Evolutionary conservation across 2,888 invertebrate species (phyloP).

Genomic region (Macaria notata): DNA sequence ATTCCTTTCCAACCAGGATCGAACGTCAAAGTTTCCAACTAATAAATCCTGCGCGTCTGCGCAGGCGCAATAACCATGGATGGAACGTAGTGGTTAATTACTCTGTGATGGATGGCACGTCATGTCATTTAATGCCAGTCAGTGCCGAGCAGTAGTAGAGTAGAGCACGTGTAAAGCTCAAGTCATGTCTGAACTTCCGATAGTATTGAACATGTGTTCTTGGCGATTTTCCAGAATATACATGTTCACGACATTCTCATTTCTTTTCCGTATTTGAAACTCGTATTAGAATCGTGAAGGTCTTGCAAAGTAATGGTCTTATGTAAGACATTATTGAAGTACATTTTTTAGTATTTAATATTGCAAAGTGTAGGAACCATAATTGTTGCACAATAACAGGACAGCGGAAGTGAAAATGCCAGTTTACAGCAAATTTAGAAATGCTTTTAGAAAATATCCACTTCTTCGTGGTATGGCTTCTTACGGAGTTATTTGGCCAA

Average conservation of each 20-base stretch:
- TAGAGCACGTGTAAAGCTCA: background rate
- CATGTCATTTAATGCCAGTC: too few relatives aligned
- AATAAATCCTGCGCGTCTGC: background rate
- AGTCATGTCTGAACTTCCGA: background rate
- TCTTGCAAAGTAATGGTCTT: slow-evolving; percentile 39
- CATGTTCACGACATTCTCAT: slow-evolving; percentile 30
- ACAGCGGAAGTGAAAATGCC: slow-evolving; percentile 44
- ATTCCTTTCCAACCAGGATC: too few relatives aligned
- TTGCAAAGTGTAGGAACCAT: too few relatives aligned
- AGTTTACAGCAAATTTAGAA: slow-evolving; percentile 56
- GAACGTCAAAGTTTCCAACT: too few relatives aligned
- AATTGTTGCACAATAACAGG: background rate
- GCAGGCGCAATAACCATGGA: background rate
- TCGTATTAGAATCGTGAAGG: slow-evolving; percentile 26
- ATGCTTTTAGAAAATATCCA: slow-evolving; percentile 67
- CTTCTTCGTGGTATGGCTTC: slow-evolving; percentile 85
- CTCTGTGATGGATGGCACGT: too few relatives aligned
- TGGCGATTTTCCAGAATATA: slow-evolving; percentile 47
- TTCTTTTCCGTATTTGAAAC: slow-evolving; percentile 23
- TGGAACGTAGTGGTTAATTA: too few relatives aligned
- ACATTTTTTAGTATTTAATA: background rate
- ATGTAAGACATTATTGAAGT: slow-evolving; percentile 29
- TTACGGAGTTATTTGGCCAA: slow-evolving; percentile 88
- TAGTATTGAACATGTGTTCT: slow-evolving; percentile 5
- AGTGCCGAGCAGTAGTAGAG: background rate